Evolutionary conservation across 2,888 invertebrate species (phyloP).

Genomic region (Cataglyphis cursor): DNA sequence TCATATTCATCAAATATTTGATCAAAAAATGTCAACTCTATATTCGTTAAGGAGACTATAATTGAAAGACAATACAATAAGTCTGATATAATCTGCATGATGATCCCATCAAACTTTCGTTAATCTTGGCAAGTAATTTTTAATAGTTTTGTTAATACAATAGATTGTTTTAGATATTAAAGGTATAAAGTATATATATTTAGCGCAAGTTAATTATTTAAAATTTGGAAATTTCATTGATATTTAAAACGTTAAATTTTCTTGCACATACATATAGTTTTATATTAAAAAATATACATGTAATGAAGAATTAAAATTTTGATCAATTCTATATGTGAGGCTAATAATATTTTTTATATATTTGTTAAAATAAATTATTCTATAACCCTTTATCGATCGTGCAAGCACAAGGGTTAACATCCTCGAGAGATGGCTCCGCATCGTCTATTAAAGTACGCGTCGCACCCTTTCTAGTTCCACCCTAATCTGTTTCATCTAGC

Average conservation of each 20-base stretch:
- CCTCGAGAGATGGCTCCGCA: slow-evolving; percentile 64
- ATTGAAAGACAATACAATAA: background rate
- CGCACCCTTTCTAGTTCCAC: slow-evolving; percentile 57
- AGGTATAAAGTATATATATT: background rate
- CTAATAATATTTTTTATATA: background rate
- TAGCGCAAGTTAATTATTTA: background rate
- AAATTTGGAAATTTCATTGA: background rate
- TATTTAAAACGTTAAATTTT: background rate
- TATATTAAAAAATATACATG: background rate
- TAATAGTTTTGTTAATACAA: background rate
- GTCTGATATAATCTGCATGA: background rate
- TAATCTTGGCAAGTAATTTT: background rate
- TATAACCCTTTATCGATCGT: background rate
- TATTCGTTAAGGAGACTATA: background rate
- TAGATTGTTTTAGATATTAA: background rate
- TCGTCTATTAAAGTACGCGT: slow-evolving; percentile 60
- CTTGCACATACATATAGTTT: background rate
- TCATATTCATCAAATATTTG: background rate
- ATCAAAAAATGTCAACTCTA: background rate
- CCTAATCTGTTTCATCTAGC: slow-evolving; percentile 56
- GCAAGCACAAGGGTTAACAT: slow-evolving; percentile 50
- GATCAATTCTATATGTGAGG: background rate
- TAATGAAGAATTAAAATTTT: background rate
- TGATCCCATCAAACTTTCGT: background rate
- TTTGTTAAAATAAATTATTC: background rate